Evolutionary conservation across 1,140 invertebrate genomes (phyloP).

Genomic region (Procambarus clarkii): DNA sequence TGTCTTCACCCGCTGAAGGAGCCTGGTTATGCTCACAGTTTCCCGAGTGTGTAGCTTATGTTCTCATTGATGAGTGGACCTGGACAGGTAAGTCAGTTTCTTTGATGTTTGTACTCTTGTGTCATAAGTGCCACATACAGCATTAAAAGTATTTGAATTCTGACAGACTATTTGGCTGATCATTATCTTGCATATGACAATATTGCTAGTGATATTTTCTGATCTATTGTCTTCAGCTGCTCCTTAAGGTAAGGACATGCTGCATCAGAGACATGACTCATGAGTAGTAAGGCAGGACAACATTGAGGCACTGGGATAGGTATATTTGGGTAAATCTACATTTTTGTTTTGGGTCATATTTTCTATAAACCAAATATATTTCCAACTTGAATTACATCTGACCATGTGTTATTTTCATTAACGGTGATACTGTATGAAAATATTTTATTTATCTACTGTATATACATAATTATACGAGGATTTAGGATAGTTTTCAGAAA

Average conservation of each 20-base stretch:
- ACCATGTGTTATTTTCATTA: too few relatives aligned
- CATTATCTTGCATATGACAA: not conserved
- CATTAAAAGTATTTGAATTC: not conserved
- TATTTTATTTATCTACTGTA: too few relatives aligned
- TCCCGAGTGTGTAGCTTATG: constrained; percentile 21
- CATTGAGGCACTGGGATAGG: too few relatives aligned
- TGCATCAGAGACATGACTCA: not conserved
- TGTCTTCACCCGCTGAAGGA: constrained; percentile 40
- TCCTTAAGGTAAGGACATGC: not conserved
- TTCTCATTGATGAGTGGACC: constrained; percentile 26
- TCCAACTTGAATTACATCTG: too few relatives aligned
- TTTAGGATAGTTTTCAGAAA: too few relatives aligned
- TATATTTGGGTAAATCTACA: too few relatives aligned
- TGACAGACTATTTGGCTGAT: not conserved
- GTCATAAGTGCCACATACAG: not conserved
- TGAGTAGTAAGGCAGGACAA: not conserved
- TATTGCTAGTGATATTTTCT: not conserved
- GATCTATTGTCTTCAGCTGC: not conserved
- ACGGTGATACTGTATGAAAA: too few relatives aligned
- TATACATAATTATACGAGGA: too few relatives aligned
- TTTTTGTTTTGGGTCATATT: too few relatives aligned
- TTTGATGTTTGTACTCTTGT: not conserved
- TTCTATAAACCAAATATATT: too few relatives aligned
- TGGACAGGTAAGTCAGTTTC: constrained; percentile 35
- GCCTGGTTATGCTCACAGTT: constrained; percentile 46